These are phyloP conservation scores for Mythimna pallens DNA, from an alignment of 2,888 invertebrate genomes.

Conservation along the genomic window DNA sequence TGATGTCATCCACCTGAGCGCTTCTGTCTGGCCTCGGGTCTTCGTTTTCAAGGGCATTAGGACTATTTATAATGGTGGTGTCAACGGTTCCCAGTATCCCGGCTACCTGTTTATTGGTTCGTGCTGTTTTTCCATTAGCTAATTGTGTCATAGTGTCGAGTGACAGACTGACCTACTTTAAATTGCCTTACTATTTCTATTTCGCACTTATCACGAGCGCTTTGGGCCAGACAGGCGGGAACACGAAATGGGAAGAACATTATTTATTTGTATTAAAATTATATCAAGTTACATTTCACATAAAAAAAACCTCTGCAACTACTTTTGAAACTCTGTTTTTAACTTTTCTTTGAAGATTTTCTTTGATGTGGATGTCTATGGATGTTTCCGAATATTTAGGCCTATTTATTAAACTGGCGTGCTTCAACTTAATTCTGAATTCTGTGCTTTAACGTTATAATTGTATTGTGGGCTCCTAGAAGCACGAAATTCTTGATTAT, in stretches of 20 bases:
- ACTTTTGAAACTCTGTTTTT: constrained; percentile 1
- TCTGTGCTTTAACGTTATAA: too few relatives aligned
- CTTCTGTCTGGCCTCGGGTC: constrained; percentile 18
- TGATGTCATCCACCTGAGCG: constrained; percentile 25
- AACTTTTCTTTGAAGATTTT: neutral
- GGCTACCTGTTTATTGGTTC: constrained; percentile 44
- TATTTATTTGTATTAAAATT: constrained; percentile 25
- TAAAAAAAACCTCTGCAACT: neutral
- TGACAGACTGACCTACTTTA: constrained; percentile 67
- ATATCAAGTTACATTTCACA: neutral
- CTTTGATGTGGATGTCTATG: neutral
- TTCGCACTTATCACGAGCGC: constrained; percentile 58
- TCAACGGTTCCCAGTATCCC: constrained; percentile 49
- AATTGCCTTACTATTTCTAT: constrained; percentile 64
- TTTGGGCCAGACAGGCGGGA: constrained; percentile 28
- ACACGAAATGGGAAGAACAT: constrained; percentile 12
- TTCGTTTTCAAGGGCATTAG: constrained; percentile 46
- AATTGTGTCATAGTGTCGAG: constrained; percentile 72
- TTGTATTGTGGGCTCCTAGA: too few relatives aligned
- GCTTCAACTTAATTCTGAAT: neutral
- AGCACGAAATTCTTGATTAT: too few relatives aligned
- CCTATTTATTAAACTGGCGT: neutral
- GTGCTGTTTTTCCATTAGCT: constrained; percentile 65
- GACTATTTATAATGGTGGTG: constrained; percentile 48
- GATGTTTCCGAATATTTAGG: neutral